Evolutionary conservation across 2,888 invertebrate species (phyloP).

Genomic region (Oasisia sp.): DNA sequence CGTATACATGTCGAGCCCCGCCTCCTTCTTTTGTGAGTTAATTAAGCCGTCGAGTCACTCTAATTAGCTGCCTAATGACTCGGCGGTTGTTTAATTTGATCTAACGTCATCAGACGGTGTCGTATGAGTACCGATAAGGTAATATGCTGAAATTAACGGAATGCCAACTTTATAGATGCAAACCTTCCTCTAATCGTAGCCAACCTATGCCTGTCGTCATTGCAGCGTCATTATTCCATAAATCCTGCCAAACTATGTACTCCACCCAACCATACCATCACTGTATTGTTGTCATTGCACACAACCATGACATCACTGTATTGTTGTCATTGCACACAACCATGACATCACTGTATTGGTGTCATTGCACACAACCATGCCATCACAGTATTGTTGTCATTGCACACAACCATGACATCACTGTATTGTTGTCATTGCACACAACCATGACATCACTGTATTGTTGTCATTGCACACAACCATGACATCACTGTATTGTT

Average conservation of each 20-base stretch:
- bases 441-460: neutral
- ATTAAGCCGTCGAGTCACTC: neutral
- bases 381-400: too few species aligned
- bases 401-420: neutral
- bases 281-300: too few species aligned
- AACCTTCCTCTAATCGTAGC: neutral
- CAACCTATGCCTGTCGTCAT: too few species aligned
- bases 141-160: neutral
- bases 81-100: neutral
- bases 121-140: neutral
- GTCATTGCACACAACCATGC: too few species aligned
- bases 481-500: neutral
- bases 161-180: neutral
- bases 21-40: neutral
- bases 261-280: too few species aligned
- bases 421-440: neutral
- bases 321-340: too few species aligned
- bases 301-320: too few species aligned
- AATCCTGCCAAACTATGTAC: too few species aligned
- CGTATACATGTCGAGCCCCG: neutral
- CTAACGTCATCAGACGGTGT: neutral
- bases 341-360: too few species aligned
- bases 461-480: neutral
- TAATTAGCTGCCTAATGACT: neutral
- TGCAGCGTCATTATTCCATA: too few species aligned